A percentile compares a stretch with the other conserved stretches of the same genome.
phyloP scores from a whole-genome alignment of 2,113 vertebrate species.

The Rhea pennata region DNA sequence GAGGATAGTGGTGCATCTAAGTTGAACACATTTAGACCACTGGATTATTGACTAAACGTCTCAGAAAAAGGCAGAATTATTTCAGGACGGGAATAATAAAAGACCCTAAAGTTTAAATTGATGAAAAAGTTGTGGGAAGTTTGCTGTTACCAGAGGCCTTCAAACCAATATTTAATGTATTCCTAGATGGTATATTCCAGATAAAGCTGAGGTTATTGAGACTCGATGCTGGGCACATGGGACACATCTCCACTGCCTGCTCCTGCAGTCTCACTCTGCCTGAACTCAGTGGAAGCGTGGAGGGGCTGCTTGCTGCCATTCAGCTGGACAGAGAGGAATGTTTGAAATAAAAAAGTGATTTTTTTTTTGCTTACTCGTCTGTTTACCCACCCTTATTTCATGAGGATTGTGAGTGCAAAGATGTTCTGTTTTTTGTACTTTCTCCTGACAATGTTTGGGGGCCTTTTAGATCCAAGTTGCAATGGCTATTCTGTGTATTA shows the following conservation, averaged over 20 bases:
- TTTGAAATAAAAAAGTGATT: too few relatives aligned
- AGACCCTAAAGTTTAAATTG: neutral
- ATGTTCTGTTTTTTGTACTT: neutral
- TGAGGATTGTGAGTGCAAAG: neutral
- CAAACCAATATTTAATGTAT: too few relatives aligned
- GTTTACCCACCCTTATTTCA: neutral
- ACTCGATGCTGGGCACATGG: too few relatives aligned
- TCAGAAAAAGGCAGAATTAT: neutral
- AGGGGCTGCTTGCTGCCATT: neutral
- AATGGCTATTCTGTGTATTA: neutral
- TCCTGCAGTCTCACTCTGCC: neutral
- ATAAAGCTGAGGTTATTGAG: neutral
- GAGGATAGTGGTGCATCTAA: neutral
- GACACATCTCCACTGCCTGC: neutral
- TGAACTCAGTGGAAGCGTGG: neutral
- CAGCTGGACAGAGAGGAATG: neutral
- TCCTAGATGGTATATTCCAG: accelerated
- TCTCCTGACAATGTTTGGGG: neutral
- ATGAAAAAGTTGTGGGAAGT: neutral
- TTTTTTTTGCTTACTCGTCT: neutral
- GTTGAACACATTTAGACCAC: neutral
- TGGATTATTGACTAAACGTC: neutral
- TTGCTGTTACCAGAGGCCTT: neutral
- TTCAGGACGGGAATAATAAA: neutral
- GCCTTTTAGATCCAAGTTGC: neutral